A percentile compares a stretch with the other conserved stretches of the same genome.
phyloP scores from a whole-genome alignment of 1,140 invertebrate species.

The Drosophila kikkawai region DNA sequence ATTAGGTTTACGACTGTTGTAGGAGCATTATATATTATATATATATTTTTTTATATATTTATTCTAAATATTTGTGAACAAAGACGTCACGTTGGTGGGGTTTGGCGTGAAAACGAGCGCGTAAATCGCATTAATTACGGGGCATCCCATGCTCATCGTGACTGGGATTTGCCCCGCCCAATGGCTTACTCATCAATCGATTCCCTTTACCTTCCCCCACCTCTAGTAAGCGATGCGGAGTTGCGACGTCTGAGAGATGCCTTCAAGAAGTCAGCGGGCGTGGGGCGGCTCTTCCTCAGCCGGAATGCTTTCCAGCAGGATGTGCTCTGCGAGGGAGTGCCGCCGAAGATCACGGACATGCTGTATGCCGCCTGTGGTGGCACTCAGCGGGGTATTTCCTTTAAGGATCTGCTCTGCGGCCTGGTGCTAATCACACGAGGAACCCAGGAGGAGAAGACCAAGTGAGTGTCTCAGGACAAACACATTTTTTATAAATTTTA shows the following conservation, averaged over 20 bases:
- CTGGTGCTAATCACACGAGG: conserved; percentile 94
- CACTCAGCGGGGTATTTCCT: conserved; percentile 91
- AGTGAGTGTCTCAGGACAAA: conserved; percentile 88
- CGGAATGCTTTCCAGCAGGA: conserved; percentile 91
- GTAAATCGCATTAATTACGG: conserved; percentile 31
- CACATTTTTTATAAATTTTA: too few relatives aligned
- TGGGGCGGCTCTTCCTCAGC: conserved; percentile 89
- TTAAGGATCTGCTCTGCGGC: conserved; percentile 93
- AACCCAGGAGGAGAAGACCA: conserved; percentile 93
- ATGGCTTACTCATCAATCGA: conserved; percentile 14
- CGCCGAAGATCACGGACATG: conserved; percentile 91
- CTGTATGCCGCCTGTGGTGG: conserved; percentile 93
- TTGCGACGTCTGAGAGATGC: conserved; percentile 92
- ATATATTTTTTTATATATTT: neutral
- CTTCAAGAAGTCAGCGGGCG: conserved; percentile 91
- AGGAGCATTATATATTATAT: neutral
- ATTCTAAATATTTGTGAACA: neutral
- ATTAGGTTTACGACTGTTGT: conserved; percentile 19
- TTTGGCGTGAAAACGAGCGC: conserved; percentile 13
- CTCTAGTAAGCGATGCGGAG: conserved; percentile 91
- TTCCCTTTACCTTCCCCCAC: neutral
- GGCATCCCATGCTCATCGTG: conserved; percentile 7
- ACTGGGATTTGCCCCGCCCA: conserved; percentile 28
- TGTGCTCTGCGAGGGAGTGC: conserved; percentile 93
- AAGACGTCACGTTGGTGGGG: conserved; percentile 19